Percentiles rank a stretch among this genome's conserved stretches.
phyloP scores from a whole-genome alignment of 35 echinoderm and acorn worm genomes.

The Amphiura filiformis region DNA sequence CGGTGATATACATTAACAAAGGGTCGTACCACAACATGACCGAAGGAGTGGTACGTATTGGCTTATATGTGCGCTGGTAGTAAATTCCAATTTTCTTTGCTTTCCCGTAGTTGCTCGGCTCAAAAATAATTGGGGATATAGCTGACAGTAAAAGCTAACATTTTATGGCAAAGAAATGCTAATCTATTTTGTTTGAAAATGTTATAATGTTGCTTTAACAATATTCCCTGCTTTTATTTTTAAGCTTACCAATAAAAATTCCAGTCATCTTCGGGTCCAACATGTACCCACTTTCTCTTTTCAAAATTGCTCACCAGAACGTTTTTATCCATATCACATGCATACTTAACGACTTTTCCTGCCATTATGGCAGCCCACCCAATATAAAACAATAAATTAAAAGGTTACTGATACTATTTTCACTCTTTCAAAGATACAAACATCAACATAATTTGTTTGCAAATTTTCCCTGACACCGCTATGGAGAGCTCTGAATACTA shows the following conservation, averaged over 20 bases:
- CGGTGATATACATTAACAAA: no score
- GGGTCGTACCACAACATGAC: no score
- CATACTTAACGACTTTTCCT: slow-evolving; percentile 53
- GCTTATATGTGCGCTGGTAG: no score
- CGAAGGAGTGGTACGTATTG: no score
- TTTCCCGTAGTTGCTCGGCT: no score
- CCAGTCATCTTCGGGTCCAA: slow-evolving; percentile 89
- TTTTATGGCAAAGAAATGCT: no score
- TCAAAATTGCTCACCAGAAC: slow-evolving; percentile 91
- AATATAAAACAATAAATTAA: not conserved
- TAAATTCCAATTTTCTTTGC: no score
- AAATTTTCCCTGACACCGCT: not conserved
- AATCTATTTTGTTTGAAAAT: no score
- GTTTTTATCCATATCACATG: slow-evolving; percentile 83
- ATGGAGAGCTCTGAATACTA: not conserved
- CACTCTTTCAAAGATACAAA: not conserved
- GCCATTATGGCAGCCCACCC: slow-evolving; percentile 84
- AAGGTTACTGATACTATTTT: not conserved
- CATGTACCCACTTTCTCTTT: slow-evolving; percentile 90
- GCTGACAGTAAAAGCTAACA: no score
- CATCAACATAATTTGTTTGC: not conserved
- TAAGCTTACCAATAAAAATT: slow-evolving; percentile 95
- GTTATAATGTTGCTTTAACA: no score
- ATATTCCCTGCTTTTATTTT: no score
- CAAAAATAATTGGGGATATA: no score